A percentile compares a stretch with the other conserved stretches of the same genome.
Evolutionary conservation across 2,797 vertebrate genomes (phyloP).

Genomic region (Micromesistius poutassou): DNA sequence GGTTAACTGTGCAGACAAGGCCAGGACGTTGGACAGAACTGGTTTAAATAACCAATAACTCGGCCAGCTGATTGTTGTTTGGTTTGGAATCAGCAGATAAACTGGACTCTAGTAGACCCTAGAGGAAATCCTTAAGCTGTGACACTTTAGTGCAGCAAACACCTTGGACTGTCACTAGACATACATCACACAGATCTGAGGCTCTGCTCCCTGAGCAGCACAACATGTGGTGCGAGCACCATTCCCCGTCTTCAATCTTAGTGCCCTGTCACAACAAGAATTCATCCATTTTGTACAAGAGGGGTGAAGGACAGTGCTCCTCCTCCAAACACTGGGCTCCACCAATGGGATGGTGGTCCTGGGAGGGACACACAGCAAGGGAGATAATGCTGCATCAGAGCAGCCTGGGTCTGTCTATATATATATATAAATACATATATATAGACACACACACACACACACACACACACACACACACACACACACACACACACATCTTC

Average conservation of each 20-base stretch:
- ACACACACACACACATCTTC: slow-evolving; percentile 17
- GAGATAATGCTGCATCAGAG: slow-evolving; percentile 48
- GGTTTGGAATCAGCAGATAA: not conserved
- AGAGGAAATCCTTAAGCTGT: not conserved
- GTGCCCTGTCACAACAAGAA: not conserved
- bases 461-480: slow-evolving; percentile 7
- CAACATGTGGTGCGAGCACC: not conserved
- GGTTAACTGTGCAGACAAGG: not conserved
- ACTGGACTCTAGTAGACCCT: not conserved
- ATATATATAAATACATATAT: not conserved
- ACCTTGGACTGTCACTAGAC: not conserved
- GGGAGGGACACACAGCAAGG: slow-evolving; percentile 14
- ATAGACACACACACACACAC: not conserved
- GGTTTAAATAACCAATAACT: not conserved
- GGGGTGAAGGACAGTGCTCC: not conserved
- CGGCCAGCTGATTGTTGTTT: not conserved
- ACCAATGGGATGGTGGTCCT: slow-evolving; percentile 29
- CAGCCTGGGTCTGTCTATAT: slow-evolving; percentile 31
- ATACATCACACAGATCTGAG: not conserved
- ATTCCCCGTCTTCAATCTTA: not conserved
- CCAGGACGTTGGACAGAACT: not conserved
- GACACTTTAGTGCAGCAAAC: not conserved
- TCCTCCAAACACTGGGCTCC: slow-evolving; percentile 16
- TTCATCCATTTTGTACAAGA: not conserved
- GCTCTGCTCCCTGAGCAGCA: too few species aligned